Evolutionary conservation across 1,140 invertebrate species (phyloP).

Genomic region (Pseudomyrmex pallidus): DNA sequence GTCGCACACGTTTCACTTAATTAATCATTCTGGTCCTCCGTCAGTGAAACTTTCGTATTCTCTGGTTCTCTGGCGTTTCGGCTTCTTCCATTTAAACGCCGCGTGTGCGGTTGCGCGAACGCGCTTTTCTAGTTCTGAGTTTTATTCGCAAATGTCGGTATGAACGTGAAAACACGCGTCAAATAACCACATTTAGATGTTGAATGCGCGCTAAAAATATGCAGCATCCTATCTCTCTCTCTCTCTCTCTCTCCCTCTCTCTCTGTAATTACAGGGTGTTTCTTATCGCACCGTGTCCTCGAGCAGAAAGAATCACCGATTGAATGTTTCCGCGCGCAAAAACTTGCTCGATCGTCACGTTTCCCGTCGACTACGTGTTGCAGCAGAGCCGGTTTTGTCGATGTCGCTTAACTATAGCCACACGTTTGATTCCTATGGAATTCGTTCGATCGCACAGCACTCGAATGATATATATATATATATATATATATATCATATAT

Average conservation of each 20-base stretch:
- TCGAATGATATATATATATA: no score
- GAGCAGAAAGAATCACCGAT: conserved; percentile 21
- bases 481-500: no score
- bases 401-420: neutral
- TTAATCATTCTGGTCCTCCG: conserved; percentile 52
- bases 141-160: conserved; percentile 11
- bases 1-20: conserved; percentile 45
- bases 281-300: conserved; percentile 10
- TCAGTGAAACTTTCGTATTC: conserved; percentile 16
- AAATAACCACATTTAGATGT: neutral
- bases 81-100: neutral
- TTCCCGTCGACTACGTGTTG: neutral
- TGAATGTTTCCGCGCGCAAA: conserved; percentile 30
- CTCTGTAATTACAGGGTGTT: conserved; percentile 14
- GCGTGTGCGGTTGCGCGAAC: neutral
- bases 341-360: conserved; percentile 14
- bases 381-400: conserved; percentile 3
- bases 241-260: neutral
- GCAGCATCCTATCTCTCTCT: neutral
- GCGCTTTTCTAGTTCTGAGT: neutral
- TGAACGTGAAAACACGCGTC: neutral
- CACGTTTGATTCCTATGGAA: neutral
- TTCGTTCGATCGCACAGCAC: no score
- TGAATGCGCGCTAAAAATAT: neutral
- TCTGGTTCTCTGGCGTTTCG: neutral